phyloP scores from a whole-genome alignment of 2,888 invertebrate genomes.

The Synergus umbraculus region DNA sequence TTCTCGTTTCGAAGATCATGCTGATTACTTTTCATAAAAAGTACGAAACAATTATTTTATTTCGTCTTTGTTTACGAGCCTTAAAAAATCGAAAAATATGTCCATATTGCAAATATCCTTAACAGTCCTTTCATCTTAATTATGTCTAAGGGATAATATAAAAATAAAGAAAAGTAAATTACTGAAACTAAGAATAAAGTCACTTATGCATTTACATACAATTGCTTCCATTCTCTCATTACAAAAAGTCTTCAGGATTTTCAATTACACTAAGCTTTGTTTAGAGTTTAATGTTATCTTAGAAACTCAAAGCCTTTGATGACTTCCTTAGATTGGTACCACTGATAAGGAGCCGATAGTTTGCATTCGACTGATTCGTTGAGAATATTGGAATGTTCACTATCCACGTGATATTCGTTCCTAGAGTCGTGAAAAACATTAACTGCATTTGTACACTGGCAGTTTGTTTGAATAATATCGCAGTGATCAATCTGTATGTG shows the following conservation, averaged over 20 bases:
- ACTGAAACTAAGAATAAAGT: neutral
- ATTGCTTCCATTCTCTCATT: neutral
- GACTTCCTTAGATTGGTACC: conserved; percentile 74
- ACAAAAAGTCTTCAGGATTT: neutral
- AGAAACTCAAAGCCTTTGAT: conserved; percentile 73
- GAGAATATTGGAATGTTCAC: conserved; percentile 44
- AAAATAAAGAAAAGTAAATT: neutral
- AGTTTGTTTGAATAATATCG: conserved; percentile 53
- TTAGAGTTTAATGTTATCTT: conserved; percentile 60
- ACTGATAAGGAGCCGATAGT: conserved; percentile 60
- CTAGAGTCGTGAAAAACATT: conserved; percentile 66
- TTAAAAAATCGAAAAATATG: neutral
- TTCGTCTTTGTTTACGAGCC: neutral
- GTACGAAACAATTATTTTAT: neutral
- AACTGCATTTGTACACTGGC: conserved; percentile 66
- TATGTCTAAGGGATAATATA: neutral
- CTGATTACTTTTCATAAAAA: neutral
- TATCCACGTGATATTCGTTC: conserved; percentile 46
- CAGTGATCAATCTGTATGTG: conserved; percentile 64
- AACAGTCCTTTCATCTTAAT: neutral
- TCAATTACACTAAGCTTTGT: neutral
- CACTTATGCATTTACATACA: too few species aligned
- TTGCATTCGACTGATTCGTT: conserved; percentile 45
- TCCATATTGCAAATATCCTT: neutral
- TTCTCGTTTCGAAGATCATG: neutral